Percentiles rank a stretch among this genome's conserved stretches.
Conservation (phyloP, 1,140 invertebrate species). For the Drepana arcuata region DNA sequence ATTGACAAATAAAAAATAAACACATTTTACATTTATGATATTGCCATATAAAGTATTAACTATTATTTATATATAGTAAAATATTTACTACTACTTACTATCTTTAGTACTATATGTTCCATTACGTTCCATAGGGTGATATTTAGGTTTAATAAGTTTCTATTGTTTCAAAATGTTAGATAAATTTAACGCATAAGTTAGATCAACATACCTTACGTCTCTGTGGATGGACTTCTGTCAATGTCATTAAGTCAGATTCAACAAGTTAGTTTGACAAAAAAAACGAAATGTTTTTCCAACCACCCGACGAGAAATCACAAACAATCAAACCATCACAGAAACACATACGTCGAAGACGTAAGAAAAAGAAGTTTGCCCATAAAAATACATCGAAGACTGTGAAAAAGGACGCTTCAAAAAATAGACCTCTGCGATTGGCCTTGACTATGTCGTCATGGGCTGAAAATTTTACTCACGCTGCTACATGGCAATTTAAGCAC, state of each 20-base stretch:
- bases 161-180: no score
- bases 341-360: conserved; percentile 9
- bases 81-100: no score
- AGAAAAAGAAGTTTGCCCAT: conserved; percentile 8
- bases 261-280: background rate
- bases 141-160: no score
- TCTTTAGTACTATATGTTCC: no score
- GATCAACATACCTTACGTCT: no score
- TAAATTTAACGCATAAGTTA: no score
- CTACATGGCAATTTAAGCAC: conserved; percentile 71
- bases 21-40: no score
- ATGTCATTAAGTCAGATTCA: conserved; percentile 5
- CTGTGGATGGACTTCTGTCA: no score
- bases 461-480: conserved; percentile 38
- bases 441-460: conserved; percentile 50
- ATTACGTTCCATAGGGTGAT: no score
- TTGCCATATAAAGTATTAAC: no score
- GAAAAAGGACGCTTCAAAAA: conserved; percentile 9
- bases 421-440: conserved; percentile 15
- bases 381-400: conserved; percentile 12
- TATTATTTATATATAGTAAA: no score
- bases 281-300: conserved; percentile 18
- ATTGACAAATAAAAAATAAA: conserved; percentile 1
- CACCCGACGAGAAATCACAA: conserved; percentile 15
- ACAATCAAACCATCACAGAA: conserved; percentile 1